phyloP scores from a whole-genome alignment of 2,888 invertebrate genomes.

The Crioceris asparagi region DNA sequence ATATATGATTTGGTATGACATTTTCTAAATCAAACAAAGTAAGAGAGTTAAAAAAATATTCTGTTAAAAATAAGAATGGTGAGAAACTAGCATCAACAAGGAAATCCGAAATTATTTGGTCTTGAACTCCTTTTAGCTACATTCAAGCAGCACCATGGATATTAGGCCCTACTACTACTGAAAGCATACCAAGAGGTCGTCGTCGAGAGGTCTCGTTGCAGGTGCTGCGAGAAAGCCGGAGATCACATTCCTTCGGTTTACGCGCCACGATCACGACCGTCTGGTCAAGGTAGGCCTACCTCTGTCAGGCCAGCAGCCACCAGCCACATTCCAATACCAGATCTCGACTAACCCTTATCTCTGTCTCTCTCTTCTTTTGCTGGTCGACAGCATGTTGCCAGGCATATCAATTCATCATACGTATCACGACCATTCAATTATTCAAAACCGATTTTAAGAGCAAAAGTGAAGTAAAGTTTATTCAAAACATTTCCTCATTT shows the following conservation, averaged over 20 bases:
- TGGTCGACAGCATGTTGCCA: background rate
- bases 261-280: constrained; percentile 33
- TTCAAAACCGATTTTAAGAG: too few relatives aligned
- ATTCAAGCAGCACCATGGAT: too few relatives aligned
- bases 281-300: constrained; percentile 37
- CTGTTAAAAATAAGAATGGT: too few relatives aligned
- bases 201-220: constrained; percentile 16
- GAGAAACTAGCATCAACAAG: too few relatives aligned
- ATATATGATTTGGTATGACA: too few relatives aligned
- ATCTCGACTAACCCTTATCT: constrained; percentile 3
- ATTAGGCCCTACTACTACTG: background rate
- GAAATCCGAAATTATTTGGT: too few relatives aligned
- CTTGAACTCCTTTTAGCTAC: too few relatives aligned
- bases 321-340: constrained; percentile 27
- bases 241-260: constrained; percentile 36
- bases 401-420: background rate
- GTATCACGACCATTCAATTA: too few relatives aligned
- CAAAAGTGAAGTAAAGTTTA: too few relatives aligned
- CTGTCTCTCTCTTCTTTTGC: background rate
- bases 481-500: too few relatives aligned
- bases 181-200: background rate
- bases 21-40: too few relatives aligned
- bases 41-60: too few relatives aligned
- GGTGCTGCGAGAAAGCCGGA: constrained; percentile 29
- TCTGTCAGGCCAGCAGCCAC: background rate